Conservation (phyloP, 2,888 invertebrate genomes). For the Cybosia mesomella region DNA sequence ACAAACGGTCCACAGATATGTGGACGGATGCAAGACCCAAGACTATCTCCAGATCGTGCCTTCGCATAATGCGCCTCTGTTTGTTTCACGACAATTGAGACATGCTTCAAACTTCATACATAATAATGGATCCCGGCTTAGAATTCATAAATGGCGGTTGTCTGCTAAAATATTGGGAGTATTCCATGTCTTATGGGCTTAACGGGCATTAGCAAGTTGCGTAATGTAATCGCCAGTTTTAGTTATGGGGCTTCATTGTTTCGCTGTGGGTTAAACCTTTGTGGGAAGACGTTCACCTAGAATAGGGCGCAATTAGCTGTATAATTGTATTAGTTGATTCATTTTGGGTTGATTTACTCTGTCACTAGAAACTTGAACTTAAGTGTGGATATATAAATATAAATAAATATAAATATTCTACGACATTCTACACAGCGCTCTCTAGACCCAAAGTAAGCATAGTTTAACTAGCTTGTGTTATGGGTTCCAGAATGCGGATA, state of each 20-base stretch:
- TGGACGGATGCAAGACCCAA: slow-evolving; percentile 36
- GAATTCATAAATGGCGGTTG: slow-evolving; percentile 52
- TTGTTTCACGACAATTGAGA: slow-evolving; percentile 60
- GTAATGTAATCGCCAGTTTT: slow-evolving; percentile 46
- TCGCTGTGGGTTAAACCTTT: slow-evolving; percentile 18
- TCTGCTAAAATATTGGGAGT: slow-evolving; percentile 57
- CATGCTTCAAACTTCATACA: slow-evolving; percentile 61
- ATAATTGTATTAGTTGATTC: background rate
- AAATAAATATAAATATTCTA: too few species aligned
- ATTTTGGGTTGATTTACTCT: background rate
- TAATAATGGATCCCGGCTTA: slow-evolving; percentile 59
- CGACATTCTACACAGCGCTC: too few species aligned
- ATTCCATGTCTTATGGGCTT: slow-evolving; percentile 53
- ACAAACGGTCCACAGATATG: slow-evolving; percentile 33
- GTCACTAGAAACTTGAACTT: background rate
- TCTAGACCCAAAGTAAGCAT: too few species aligned
- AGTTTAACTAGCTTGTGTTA: too few species aligned
- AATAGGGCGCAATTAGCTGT: background rate
- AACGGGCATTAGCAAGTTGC: slow-evolving; percentile 50
- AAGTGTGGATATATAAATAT: background rate
- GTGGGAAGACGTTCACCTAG: slow-evolving; percentile 2
- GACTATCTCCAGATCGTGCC: slow-evolving; percentile 49
- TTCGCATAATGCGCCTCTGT: slow-evolving; percentile 55
- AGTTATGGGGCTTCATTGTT: slow-evolving; percentile 45
- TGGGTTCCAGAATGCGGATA: too few species aligned